Evolutionary conservation across 2,888 invertebrate genomes (phyloP).

Genomic region (Drosophila basisetae): DNA sequence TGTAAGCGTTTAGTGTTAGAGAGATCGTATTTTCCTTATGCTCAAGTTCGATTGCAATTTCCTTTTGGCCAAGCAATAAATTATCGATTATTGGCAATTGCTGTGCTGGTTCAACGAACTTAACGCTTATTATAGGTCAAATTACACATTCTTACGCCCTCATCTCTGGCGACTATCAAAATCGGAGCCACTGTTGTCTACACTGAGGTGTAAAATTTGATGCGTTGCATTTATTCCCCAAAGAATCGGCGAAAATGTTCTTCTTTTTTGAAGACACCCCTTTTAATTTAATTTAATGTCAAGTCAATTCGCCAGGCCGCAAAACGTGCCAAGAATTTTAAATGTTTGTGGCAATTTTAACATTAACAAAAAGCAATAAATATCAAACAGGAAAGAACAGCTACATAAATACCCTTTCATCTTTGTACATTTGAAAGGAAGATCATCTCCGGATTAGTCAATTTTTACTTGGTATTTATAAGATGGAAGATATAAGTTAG

Average conservation of each 20-base stretch:
- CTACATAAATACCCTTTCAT: background rate
- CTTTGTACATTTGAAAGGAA: too few relatives aligned
- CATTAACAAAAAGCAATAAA: slow-evolving; percentile 2
- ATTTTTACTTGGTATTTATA: too few relatives aligned
- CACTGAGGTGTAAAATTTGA: slow-evolving; percentile 67
- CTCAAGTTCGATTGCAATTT: slow-evolving; percentile 20
- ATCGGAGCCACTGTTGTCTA: slow-evolving; percentile 44
- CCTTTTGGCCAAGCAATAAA: slow-evolving; percentile 77
- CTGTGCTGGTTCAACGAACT: slow-evolving; percentile 55
- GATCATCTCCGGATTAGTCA: too few relatives aligned
- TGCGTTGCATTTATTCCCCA: slow-evolving; percentile 67
- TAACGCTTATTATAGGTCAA: slow-evolving; percentile 43
- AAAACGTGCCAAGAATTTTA: slow-evolving; percentile 71
- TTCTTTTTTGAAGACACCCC: slow-evolving; percentile 29
- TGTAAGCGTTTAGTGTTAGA: slow-evolving; percentile 11
- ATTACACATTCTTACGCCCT: slow-evolving; percentile 54
- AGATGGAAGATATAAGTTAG: too few relatives aligned
- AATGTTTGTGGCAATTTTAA: slow-evolving; percentile 46
- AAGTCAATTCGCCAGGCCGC: slow-evolving; percentile 66
- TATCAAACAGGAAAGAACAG: background rate
- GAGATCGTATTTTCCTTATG: slow-evolving; percentile 1
- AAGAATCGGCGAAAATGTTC: slow-evolving; percentile 45
- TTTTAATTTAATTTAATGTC: slow-evolving; percentile 70
- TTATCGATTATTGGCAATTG: slow-evolving; percentile 82
- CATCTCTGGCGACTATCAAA: slow-evolving; percentile 12